Base-by-base conservation (phyloP, 2,888 invertebrate genomes). In the Habroteleia sp. region DNA sequence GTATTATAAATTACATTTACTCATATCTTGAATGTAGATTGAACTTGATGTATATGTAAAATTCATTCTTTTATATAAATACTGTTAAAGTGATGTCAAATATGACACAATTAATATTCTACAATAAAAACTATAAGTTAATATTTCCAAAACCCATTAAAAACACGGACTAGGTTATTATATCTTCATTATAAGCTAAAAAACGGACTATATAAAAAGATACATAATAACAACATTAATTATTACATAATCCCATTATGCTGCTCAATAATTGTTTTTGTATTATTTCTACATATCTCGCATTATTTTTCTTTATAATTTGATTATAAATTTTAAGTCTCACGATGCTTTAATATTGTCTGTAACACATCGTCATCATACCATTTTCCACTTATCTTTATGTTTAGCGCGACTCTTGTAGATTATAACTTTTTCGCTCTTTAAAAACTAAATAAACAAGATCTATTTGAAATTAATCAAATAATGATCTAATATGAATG, bases 301-400 rank as follows among this genome's bases (percentile, higher is more conserved):
- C 7, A 13, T 73, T 31, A 33, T 29, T 44, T 13, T 33, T 62
- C 33, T 42, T 74, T 50, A 68, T 56, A 63, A 63, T 74, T 74
- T 74, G 68, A 66, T 74, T 68, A 68, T 68, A 74, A 74, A 74
- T 41, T 46, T 68, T 50, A 41, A 68, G 56, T 68, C 56, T 46
- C 58, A 58, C 58, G 65, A 66, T 73, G 73, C 46, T 65, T 17
- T 11, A 60, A 44, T 73, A 73, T 66, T 65, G 65, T 66, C 72
- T 37, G 17, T 14, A 62, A 48, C 50, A 65, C 72, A 72, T 65
- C 58, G 58, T 65, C 48, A 17, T 33, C 16, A 31, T 42, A 31
- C 50, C 13, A 25, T 41, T 63, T 20, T 39, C 29, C 65, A 52
- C 29, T 56, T 63, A 56, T 1, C 31, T 42, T 56, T 50, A 48